phyloP scores from a whole-genome alignment of 2,113 vertebrate species.

The Oriolus oriolus region DNA sequence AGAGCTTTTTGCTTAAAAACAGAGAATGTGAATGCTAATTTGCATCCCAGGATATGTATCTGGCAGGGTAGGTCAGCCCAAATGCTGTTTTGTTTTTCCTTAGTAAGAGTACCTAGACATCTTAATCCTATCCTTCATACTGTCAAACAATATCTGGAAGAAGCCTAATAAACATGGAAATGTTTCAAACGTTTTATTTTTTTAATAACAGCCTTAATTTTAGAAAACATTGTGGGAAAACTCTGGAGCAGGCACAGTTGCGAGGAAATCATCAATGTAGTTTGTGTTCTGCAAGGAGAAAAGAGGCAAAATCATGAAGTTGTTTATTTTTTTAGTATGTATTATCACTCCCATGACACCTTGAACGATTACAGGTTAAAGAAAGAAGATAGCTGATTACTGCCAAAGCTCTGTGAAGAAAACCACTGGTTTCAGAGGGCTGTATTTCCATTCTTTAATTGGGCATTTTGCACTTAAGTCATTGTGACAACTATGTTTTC shows the following conservation, averaged over 20 bases:
- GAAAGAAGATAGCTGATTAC: background rate
- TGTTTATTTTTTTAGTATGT: background rate
- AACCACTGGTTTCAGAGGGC: rapidly evolving
- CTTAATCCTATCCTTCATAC: background rate
- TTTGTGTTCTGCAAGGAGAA: background rate
- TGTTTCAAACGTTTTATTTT: background rate
- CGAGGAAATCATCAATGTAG: background rate
- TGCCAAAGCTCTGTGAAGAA: background rate
- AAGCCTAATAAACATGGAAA: background rate
- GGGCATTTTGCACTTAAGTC: background rate
- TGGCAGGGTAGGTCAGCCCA: background rate
- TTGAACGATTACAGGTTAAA: background rate
- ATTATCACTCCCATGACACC: background rate
- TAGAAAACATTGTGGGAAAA: background rate
- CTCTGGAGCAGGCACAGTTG: background rate
- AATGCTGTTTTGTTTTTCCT: background rate
- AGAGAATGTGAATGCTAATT: background rate
- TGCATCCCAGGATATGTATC: background rate
- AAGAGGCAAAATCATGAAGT: background rate
- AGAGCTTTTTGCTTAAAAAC: background rate
- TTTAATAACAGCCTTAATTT: background rate
- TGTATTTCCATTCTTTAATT: background rate
- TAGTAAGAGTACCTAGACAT: background rate
- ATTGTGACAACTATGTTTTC: background rate
- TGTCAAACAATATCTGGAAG: background rate